phyloP scores from a whole-genome alignment of 2,113 vertebrate species.

The Chauna torquata region DNA sequence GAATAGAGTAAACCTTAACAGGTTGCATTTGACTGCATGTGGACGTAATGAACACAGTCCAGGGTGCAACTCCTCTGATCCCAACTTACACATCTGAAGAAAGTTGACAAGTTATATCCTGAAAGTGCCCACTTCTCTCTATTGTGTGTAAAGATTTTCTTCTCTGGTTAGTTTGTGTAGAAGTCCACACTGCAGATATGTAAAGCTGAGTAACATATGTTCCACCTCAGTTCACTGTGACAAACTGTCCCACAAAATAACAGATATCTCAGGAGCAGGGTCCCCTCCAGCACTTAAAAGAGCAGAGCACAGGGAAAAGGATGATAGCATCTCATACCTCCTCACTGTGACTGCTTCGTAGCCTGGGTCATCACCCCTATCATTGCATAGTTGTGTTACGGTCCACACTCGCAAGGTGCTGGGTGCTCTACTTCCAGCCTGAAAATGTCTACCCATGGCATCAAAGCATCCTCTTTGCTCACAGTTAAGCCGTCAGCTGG shows the following conservation, averaged over 20 bases:
- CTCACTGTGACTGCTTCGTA: accelerated
- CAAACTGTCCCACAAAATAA: not conserved
- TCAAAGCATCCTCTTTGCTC: not conserved
- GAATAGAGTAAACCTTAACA: not conserved
- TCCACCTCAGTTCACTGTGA: not conserved
- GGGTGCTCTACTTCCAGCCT: not conserved
- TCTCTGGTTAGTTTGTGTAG: not conserved
- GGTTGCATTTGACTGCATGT: not conserved
- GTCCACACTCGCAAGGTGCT: not conserved
- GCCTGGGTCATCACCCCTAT: not conserved
- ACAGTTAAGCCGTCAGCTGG: not conserved
- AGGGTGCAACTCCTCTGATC: not conserved
- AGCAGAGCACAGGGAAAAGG: not conserved
- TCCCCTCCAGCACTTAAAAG: not conserved
- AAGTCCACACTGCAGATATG: not conserved
- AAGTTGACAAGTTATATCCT: not conserved
- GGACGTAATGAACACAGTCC: not conserved
- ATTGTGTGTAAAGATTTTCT: not conserved
- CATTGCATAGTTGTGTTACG: not conserved
- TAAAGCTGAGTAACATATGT: not conserved
- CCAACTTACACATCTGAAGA: not conserved
- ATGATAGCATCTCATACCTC: not conserved
- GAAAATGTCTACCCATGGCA: not conserved
- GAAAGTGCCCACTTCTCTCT: not conserved
- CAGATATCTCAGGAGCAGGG: not conserved